These are phyloP conservation scores for Prochilodus magdalenae DNA, from an alignment of 2,113 vertebrate species.

Conservation along the genomic window DNA sequence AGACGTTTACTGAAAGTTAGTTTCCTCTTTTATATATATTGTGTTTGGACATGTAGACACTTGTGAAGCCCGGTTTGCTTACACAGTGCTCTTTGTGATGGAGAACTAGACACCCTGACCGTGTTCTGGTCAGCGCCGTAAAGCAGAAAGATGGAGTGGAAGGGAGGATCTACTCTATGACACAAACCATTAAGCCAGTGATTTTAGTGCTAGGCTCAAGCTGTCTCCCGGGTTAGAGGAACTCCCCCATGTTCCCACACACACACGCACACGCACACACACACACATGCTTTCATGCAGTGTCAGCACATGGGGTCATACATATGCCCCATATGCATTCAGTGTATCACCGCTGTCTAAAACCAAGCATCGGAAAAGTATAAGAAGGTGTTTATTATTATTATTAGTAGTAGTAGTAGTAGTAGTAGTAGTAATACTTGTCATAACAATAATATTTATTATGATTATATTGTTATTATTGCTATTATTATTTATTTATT, in stretches of 20 bases:
- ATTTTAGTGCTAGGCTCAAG: slow-evolving; percentile 35
- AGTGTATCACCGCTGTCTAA: no score
- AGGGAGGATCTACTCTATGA: slow-evolving; percentile 11
- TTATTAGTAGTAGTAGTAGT: no score
- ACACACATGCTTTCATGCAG: background rate
- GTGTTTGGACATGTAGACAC: no score
- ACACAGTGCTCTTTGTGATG: background rate
- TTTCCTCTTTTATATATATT: no score
- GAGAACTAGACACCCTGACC: background rate
- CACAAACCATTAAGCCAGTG: slow-evolving; percentile 18
- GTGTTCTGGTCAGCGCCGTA: background rate
- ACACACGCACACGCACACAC: slow-evolving; percentile 16
- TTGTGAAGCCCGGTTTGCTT: background rate
- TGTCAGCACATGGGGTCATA: background rate
- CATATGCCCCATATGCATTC: background rate
- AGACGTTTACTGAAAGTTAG: no score
- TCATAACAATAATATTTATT: no score
- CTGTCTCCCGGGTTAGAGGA: slow-evolving; percentile 36
- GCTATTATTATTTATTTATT: no score
- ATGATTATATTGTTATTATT: no score
- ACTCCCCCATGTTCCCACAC: slow-evolving; percentile 2
- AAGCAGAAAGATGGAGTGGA: background rate
- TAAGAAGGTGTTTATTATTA: no score
- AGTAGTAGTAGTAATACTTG: no score
- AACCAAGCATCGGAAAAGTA: no score